Percentiles rank a stretch among this genome's conserved stretches.
These are phyloP conservation scores for Prionailurus viverrinus DNA, from an alignment of 2,113 vertebrate species.

Conservation along the genomic window DNA sequence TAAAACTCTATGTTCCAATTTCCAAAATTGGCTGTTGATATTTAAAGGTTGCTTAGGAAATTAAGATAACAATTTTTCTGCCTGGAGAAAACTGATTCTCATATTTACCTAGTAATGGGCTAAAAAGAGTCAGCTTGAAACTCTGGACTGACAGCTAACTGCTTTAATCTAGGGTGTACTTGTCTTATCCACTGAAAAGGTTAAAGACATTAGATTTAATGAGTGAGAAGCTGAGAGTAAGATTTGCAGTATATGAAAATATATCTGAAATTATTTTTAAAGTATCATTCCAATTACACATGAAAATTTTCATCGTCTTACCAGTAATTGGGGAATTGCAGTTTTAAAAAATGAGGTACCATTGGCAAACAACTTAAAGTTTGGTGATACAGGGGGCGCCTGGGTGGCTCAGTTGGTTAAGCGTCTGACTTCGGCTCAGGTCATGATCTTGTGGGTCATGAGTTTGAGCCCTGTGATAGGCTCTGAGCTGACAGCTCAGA, in stretches of 20 bases:
- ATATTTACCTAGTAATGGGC: background rate
- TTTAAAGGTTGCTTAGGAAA: background rate
- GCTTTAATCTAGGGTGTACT: background rate
- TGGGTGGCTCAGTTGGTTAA: too few species aligned
- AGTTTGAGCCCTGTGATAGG: too few species aligned
- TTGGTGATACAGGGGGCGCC: background rate
- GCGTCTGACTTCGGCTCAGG: too few species aligned
- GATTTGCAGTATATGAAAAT: background rate
- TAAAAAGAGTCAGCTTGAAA: background rate
- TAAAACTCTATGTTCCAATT: background rate
- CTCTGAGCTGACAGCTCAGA: too few species aligned
- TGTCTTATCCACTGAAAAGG: background rate
- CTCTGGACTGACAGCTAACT: background rate
- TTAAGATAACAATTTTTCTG: slow-evolving; percentile 15
- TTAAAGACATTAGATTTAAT: background rate
- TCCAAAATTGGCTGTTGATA: background rate
- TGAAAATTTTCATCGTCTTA: background rate
- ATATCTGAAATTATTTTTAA: background rate
- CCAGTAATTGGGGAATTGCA: background rate
- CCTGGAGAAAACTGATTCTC: slow-evolving; percentile 17
- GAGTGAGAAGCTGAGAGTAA: background rate
- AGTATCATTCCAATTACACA: background rate
- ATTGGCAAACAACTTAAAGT: background rate
- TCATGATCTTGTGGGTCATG: too few species aligned
- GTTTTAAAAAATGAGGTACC: background rate